Percentiles rank a stretch among this genome's conserved stretches.
phyloP scores from a whole-genome alignment of 2,888 invertebrate species.

The Synergus gifuensis region DNA sequence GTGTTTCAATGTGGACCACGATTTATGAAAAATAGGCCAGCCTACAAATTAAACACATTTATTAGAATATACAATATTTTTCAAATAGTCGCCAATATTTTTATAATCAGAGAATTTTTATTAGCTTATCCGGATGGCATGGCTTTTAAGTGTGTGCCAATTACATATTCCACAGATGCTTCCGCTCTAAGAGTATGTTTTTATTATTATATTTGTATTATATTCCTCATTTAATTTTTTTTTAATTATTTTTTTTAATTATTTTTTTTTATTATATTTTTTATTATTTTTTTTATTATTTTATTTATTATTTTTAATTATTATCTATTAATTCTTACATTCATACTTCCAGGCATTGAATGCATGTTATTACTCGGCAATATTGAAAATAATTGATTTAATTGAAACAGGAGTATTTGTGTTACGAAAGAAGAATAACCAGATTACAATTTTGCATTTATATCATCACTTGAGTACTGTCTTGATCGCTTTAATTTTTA shows the following conservation, averaged over 20 bases:
- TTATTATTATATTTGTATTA: neutral
- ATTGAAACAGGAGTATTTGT: slow-evolving; percentile 85
- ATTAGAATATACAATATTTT: slow-evolving; percentile 88
- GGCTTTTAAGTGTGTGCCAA: slow-evolving; percentile 83
- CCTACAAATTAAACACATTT: slow-evolving; percentile 83
- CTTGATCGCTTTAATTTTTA: slow-evolving; percentile 80
- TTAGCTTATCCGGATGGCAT: slow-evolving; percentile 73
- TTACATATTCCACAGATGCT: slow-evolving; percentile 82
- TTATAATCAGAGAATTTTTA: slow-evolving; percentile 69
- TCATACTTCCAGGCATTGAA: slow-evolving; percentile 60
- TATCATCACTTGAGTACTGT: slow-evolving; percentile 85
- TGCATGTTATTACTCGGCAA: slow-evolving; percentile 80
- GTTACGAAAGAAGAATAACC: slow-evolving; percentile 84
- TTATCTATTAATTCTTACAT: too few relatives aligned
- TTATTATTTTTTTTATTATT: too few relatives aligned
- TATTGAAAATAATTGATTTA: slow-evolving; percentile 83
- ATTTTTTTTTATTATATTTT: too few relatives aligned
- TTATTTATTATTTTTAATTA: too few relatives aligned
- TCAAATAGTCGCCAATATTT: slow-evolving; percentile 78
- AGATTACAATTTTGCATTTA: slow-evolving; percentile 85
- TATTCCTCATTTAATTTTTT: too few relatives aligned
- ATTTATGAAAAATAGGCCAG: slow-evolving; percentile 85
- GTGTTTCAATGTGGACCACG: slow-evolving; percentile 78
- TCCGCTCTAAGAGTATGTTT: slow-evolving; percentile 47
- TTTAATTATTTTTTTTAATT: too few relatives aligned